These are phyloP conservation scores for Bothrops jararaca DNA, from an alignment of 2,113 vertebrate genomes.

Conservation along the genomic window DNA sequence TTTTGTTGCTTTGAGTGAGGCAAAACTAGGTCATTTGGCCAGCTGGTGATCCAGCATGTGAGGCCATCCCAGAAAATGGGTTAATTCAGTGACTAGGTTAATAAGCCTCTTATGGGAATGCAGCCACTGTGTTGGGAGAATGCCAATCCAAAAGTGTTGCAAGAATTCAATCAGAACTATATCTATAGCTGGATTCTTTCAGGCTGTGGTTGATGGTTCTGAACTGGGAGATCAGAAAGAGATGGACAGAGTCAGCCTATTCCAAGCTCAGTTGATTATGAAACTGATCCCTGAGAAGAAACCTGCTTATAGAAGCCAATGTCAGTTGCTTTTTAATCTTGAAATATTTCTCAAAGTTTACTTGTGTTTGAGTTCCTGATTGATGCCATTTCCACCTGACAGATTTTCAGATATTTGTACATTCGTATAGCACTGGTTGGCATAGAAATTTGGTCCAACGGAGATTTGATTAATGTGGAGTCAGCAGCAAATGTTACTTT, in stretches of 20 bases:
- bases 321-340: not conserved
- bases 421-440: constrained; percentile 82
- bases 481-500: constrained; percentile 68
- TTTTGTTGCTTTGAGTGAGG: too few species aligned
- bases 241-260: not conserved
- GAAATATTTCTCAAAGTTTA: not conserved
- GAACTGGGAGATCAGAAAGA: too few species aligned
- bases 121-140: too few species aligned
- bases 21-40: too few species aligned
- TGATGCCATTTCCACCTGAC: not conserved
- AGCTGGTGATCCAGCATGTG: too few species aligned
- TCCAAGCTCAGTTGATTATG: too few species aligned
- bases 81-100: too few species aligned
- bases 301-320: not conserved
- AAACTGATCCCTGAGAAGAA: too few species aligned
- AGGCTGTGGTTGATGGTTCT: too few species aligned
- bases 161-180: not conserved
- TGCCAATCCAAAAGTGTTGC: too few species aligned
- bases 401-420: constrained; percentile 81
- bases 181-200: not conserved
- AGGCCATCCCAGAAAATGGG: not conserved
- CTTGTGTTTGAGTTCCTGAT: rapidly evolving
- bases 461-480: constrained; percentile 77
- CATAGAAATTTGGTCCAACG: constrained; percentile 81
- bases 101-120: not conserved